phyloP scores from a whole-genome alignment of 2,888 invertebrate species.

The Apocheima hispidaria region DNA sequence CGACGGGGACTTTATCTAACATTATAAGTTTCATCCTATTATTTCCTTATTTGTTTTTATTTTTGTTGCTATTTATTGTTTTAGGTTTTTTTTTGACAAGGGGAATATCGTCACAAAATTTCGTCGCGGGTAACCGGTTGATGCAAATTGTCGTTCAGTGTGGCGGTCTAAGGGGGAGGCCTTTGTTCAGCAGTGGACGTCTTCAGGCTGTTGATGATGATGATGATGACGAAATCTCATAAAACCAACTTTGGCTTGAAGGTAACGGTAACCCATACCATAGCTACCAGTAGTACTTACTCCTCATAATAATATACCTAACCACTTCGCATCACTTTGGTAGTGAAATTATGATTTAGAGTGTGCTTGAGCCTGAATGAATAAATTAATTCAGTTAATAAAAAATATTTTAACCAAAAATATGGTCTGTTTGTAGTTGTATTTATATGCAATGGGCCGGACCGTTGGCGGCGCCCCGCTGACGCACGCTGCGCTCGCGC shows the following conservation, averaged over 20 bases:
- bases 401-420: constrained; percentile 59
- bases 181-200: no score
- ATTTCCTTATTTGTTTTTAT: no score
- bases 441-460: constrained; percentile 68
- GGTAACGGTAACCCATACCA: no score
- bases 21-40: constrained; percentile 44
- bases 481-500: constrained; percentile 62
- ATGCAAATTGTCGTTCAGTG: no score
- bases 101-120: no score
- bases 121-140: no score
- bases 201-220: no score
- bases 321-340: constrained; percentile 8
- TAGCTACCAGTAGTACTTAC: neutral
- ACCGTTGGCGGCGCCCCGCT: constrained; percentile 68
- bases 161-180: no score
- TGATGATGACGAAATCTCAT: no score
- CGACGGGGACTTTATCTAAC: constrained; percentile 51
- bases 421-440: constrained; percentile 64
- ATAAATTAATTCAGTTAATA: constrained; percentile 57
- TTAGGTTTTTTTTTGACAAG: no score
- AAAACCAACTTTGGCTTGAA: no score
- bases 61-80: no score
- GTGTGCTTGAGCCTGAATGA: constrained; percentile 30
- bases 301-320: neutral
- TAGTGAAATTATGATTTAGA: constrained; percentile 12